Base-by-base conservation (phyloP, 2,888 invertebrate genomes). In the Caenorhabditis auriculariae region DNA sequence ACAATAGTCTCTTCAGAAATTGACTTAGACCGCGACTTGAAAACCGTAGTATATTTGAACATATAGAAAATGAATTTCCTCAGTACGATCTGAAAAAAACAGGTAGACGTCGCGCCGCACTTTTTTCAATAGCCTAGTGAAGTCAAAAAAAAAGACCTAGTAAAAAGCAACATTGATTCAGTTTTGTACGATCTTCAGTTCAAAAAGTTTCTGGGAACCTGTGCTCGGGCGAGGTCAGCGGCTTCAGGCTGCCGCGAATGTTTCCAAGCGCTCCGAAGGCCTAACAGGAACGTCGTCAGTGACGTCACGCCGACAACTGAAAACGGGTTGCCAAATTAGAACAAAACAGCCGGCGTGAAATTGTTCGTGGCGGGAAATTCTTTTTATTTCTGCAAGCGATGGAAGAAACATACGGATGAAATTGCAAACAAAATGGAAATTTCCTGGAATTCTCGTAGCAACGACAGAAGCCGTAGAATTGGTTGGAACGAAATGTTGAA, bases 221-320 rank as follows among this genome's bases (percentile, higher is more conserved):
- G 63, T 38, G 68, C 56, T 26, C 52, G 50, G 38, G 61, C 66
- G 9, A 72, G 57, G 41, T 72, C 70, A 28, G 66, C 68, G 17
- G 66, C 70, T 54, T 72, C 72, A 15, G 68, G 66, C 19, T 69
- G 68, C 5, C 66, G 48, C 7, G 66, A 57, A 47, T 72, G 70
- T 42, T 64, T 66, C 60, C 66, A 72, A 21, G 70, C 72, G 46
- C 66, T 66, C 24, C 72, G 58, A 24, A 72, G 24, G 38, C 68
- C 72, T 12, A 66, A 53, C 2, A 61, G 52, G 15, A 68, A 35
- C 0, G 68, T 59, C n/a, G 62, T 56, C 17, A 70, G 46, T 3
- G 72, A 70, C 12, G 66, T 50, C 15, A 54, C 63, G 19, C 72
- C 72, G 46, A 72, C 50, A n/a, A 70, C 72, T 72, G 55, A 7